Evolutionary conservation across 2,797 vertebrate species (phyloP).

Genomic region (Tenualosa thibaudeaui): DNA sequence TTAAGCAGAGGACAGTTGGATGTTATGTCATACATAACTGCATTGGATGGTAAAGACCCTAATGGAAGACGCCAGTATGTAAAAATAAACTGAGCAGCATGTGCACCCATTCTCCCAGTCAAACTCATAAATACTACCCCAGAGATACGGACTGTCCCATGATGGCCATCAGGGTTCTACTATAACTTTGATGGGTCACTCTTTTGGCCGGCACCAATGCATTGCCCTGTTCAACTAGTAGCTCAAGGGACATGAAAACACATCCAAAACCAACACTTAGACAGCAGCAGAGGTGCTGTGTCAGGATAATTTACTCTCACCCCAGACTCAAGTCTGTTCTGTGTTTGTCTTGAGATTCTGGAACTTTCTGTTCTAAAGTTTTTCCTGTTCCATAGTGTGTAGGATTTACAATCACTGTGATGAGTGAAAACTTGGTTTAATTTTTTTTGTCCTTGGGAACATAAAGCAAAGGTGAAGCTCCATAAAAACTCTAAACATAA

Average conservation of each 20-base stretch:
- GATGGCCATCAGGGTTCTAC: background rate
- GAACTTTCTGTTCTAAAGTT: constrained; percentile 46
- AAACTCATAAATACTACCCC: constrained; percentile 43
- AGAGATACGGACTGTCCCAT: constrained; percentile 27
- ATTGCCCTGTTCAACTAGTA: background rate
- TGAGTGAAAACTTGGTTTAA: constrained; percentile 3
- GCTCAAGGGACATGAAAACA: constrained; percentile 31
- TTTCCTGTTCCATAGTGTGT: constrained; percentile 44
- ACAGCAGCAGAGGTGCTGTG: background rate
- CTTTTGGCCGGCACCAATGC: background rate
- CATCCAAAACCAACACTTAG: constrained; percentile 38
- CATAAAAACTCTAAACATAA: background rate
- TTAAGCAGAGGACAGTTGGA: background rate
- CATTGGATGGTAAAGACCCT: constrained; percentile 28
- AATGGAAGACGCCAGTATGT: constrained; percentile 30
- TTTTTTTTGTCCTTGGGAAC: background rate
- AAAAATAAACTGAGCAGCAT: constrained; percentile 51
- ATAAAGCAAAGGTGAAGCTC: background rate
- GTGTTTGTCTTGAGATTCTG: constrained; percentile 45
- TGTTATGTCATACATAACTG: background rate
- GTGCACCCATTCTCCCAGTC: constrained; percentile 42
- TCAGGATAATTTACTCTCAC: constrained; percentile 7
- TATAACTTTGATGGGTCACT: background rate
- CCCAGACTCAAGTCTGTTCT: constrained; percentile 29
- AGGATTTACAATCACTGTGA: constrained; percentile 36